Base-by-base conservation (phyloP, 1,140 invertebrate genomes). In the Heliconius eleuchia region DNA sequence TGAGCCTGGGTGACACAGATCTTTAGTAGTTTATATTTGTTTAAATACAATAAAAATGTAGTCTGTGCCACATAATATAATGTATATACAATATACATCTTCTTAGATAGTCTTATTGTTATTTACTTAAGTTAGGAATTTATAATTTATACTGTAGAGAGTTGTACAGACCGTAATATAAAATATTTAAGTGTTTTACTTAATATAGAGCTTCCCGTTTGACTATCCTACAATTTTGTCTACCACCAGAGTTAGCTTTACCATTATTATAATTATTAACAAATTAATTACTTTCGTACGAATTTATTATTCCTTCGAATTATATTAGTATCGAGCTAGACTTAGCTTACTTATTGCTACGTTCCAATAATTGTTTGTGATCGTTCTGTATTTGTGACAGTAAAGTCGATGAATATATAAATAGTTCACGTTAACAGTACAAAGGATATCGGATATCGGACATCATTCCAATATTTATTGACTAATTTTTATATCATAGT, bases 11-110 rank as follows among this genome's bases (percentile, higher is more conserved):
- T 27, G 71, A 42, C n/a, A n/a, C 74, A 42, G 39, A 72, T 80
- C 42, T 50, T 55, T 46, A 72, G 60, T 66, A 76, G 46, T 6
- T 50, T 74, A 76, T 83, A 78, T 81, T 83, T 72, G 42, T 57
- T 81, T 75, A 82, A 50, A 76, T 76, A 78, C 70, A 52, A 52
- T 76, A 80, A 80, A 66, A 74, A 74, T 77, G 88, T 93, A 93
- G 89, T 86, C 86, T 89, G 91, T 94, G 92, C 92, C 92, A 94
- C 92, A 89, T 90, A 86, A 86, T 83, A 73, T 86, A 86, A 87
- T 91, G 88, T 92, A 91, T 92, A 89, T 92, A 91, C 84, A 86
- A 92, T 92, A 92, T 92, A 92, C 89, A 92, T 91, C 84, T 92
- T 84, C 85, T 81, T 92, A 94, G 91, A 91, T 94, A 92, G 88